Base-by-base conservation (phyloP, 37 sponge, comb jelly and placozoan species). In the Oopsacas minuta region DNA sequence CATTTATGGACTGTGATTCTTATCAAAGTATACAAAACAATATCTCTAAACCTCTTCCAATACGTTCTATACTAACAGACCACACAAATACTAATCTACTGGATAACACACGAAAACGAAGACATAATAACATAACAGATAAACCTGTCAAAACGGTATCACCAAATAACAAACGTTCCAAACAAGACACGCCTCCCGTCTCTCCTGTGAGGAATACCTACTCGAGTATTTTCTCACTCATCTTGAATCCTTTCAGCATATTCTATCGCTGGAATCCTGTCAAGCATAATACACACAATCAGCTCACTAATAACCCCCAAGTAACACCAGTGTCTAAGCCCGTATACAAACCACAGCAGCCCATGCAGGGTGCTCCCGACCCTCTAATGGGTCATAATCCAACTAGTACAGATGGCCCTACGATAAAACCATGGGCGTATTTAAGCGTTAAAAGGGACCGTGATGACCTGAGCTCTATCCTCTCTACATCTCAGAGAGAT, bases 391-490 rank as follows among this genome's bases (percentile, higher is more conserved):
- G 12, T 22, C 51, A 46, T 46, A 3, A 61, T 34, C 75, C 75
- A n/a, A n/a, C 1, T 25, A 34, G 75, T 3, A 61, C 75, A n/a
- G 17, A n/a, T 3, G 75, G 7, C 30, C 75, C 75, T 12, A 61
- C 75, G 17, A 61, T 61, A 10, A 61, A 61, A 12, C 75, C 75
- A 5, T 61, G 75, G 75, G 75, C 75, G 1, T 61, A 25, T 34
- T 61, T 34, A 3, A 61, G 28, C 75, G 5, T 61, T 25, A 61
- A 12, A 34, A 10, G 75, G 30, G 75, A 61, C 28, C 85, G 30
- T 25, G 85, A 52, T 3, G 85, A 39, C 5, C 39, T 39, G 81
- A 46, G 52, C 52, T 84, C 85, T 3, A 10, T 84, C 5, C 52
- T 84, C 85, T 84, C 75, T 34, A 61, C 75, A 3, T 12, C 75